Evolutionary conservation across 2,888 invertebrate species (phyloP).

Genomic region (Aphrophora alni): DNA sequence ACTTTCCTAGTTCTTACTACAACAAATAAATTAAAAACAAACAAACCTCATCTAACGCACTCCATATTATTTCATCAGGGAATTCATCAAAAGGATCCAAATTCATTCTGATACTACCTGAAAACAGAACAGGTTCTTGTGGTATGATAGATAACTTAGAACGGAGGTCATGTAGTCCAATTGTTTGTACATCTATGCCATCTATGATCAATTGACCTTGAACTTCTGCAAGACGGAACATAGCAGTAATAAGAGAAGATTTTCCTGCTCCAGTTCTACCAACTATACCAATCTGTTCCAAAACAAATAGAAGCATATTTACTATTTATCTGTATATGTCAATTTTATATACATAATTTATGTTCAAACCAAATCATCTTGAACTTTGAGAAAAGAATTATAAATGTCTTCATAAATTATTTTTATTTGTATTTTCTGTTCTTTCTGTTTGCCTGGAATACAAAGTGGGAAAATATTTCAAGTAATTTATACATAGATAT

Average conservation of each 20-base stretch:
- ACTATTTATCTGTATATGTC: too few relatives aligned
- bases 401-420: too few relatives aligned
- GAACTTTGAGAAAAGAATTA: too few relatives aligned
- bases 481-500: too few relatives aligned
- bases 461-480: too few relatives aligned
- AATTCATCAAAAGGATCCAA: conserved; percentile 88
- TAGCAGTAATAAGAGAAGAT: conserved; percentile 76
- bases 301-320: conserved; percentile 47
- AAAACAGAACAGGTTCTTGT: conserved; percentile 84
- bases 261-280: conserved; percentile 88
- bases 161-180: conserved; percentile 78
- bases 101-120: conserved; percentile 86
- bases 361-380: too few relatives aligned
- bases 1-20: too few relatives aligned
- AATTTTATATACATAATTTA: too few relatives aligned
- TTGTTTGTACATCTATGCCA: conserved; percentile 68
- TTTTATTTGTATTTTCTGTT: too few relatives aligned
- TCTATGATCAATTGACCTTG: conserved; percentile 85
- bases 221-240: conserved; percentile 80
- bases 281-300: conserved; percentile 77
- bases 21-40: too few relatives aligned
- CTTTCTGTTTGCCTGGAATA: too few relatives aligned
- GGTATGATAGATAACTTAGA: conserved; percentile 84
- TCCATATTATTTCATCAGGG: conserved; percentile 80
- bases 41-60: conserved; percentile 78